A percentile compares a stretch with the other conserved stretches of the same genome.
phyloP scores from a whole-genome alignment of 2,888 invertebrate species.

The Aquatica leii region DNA sequence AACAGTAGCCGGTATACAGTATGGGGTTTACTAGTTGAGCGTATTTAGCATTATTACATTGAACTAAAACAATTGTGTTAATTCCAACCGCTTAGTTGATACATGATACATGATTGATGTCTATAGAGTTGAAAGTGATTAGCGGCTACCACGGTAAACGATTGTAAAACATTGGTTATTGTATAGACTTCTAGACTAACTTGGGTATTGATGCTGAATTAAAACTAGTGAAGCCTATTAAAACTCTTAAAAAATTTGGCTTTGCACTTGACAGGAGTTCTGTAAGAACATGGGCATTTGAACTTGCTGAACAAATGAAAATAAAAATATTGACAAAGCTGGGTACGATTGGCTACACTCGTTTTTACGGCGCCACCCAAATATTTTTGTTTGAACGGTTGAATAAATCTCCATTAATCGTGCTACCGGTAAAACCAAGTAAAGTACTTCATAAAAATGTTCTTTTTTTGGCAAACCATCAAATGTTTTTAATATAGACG shows the following conservation, averaged over 20 bases:
- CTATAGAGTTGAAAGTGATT: no score
- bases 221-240: neutral
- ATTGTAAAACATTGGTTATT: no score
- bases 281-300: slow-evolving; percentile 6
- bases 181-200: no score
- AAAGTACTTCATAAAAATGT: neutral
- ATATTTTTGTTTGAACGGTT: slow-evolving; percentile 45
- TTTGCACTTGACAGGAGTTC: neutral
- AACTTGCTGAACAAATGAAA: slow-evolving; percentile 11
- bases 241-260: neutral
- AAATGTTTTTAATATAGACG: slow-evolving; percentile 49
- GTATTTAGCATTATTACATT: no score
- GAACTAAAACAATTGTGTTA: no score
- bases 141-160: no score
- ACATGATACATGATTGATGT: no score
- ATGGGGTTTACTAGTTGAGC: no score
- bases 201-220: neutral
- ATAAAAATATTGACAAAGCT: slow-evolving; percentile 41
- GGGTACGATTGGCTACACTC: slow-evolving; percentile 45
- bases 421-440: slow-evolving; percentile 29
- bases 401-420: slow-evolving; percentile 47
- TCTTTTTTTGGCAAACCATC: slow-evolving; percentile 45
- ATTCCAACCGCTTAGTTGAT: no score
- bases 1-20: no score
- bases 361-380: slow-evolving; percentile 41